Conservation (phyloP, 2,888 invertebrate species). For the Dioctria rufipes region DNA sequence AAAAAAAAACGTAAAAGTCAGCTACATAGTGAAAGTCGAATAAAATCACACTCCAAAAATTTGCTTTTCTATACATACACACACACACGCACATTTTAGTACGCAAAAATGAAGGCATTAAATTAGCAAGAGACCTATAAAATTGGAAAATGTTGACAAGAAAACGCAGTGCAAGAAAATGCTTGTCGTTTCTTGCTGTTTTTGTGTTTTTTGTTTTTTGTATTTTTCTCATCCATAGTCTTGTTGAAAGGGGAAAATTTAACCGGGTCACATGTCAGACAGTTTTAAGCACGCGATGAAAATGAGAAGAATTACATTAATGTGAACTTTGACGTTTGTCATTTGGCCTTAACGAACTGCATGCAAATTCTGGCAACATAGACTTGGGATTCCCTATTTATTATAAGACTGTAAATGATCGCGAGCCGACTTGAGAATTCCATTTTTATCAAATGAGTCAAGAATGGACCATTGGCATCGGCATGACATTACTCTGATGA, state of each 20-base stretch:
- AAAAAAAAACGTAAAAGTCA: background rate
- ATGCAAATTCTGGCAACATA: too few species aligned
- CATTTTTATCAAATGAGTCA: background rate
- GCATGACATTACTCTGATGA: background rate
- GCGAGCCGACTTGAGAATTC: background rate
- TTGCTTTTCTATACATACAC: background rate
- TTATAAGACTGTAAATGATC: too few species aligned
- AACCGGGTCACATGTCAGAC: constrained; percentile 51
- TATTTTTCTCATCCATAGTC: background rate
- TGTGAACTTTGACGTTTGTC: constrained; percentile 49
- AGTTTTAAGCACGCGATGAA: constrained; percentile 47
- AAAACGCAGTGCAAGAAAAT: constrained; percentile 3
- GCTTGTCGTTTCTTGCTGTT: constrained; percentile 14
- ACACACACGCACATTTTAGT: background rate
- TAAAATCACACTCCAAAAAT: constrained; percentile 1
- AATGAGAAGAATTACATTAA: constrained; percentile 45
- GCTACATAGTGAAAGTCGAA: constrained; percentile 7
- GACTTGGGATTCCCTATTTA: too few species aligned
- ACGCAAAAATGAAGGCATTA: constrained; percentile 37
- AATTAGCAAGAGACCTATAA: constrained; percentile 31
- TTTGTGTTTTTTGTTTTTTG: constrained; percentile 17
- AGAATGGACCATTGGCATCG: background rate
- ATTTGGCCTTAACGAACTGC: background rate
- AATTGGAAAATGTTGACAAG: constrained; percentile 33
- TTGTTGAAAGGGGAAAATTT: constrained; percentile 39